A percentile compares a stretch with the other conserved stretches of the same genome.
phyloP scores from a whole-genome alignment of 1,140 invertebrate species.

The Drosophila pallidifrons region DNA sequence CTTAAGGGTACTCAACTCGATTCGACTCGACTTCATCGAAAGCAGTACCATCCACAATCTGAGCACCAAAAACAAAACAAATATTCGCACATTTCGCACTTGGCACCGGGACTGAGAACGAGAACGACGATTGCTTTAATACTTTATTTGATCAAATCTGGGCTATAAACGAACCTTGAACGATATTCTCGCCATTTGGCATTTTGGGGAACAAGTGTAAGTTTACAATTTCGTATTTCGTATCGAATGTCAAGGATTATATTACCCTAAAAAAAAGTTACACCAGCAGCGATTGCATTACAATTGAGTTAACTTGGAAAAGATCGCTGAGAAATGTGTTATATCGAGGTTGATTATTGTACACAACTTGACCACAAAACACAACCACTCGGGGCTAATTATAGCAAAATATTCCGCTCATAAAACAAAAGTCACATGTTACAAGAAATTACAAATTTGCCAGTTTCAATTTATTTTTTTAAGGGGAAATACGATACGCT shows the following conservation, averaged over 20 bases:
- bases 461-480: neutral
- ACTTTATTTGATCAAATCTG: too few species aligned
- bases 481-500: too few species aligned
- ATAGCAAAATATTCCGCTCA: neutral
- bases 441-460: neutral
- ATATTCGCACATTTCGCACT: slow-evolving; percentile 1
- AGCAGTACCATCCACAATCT: slow-evolving; percentile 7
- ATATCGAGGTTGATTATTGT: neutral
- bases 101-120: neutral
- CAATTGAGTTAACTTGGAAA: neutral
- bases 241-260: too few species aligned
- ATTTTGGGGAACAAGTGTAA: too few species aligned
- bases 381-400: neutral
- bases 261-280: too few species aligned
- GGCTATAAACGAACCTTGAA: too few species aligned
- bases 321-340: neutral
- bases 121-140: too few species aligned
- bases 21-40: too few species aligned
- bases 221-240: too few species aligned
- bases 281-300: neutral
- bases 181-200: too few species aligned
- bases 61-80: neutral
- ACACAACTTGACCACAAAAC: neutral
- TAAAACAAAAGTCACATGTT: neutral
- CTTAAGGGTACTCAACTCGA: neutral